phyloP scores from a whole-genome alignment of 2,797 vertebrate genomes.

The Leucoraja ocellata region DNA sequence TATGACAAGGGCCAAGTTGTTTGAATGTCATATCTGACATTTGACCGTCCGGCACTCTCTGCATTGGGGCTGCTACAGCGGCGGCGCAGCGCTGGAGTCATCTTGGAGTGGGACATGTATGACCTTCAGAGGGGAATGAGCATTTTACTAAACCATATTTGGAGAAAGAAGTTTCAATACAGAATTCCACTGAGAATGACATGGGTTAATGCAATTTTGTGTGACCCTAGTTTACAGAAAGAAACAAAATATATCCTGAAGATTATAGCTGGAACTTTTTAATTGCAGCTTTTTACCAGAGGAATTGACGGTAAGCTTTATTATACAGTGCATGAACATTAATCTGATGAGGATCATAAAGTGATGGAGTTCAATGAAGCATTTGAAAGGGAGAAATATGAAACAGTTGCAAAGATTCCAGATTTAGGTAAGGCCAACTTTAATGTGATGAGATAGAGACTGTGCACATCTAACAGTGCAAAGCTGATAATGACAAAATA shows the following conservation, averaged over 20 bases:
- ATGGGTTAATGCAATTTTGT: background rate
- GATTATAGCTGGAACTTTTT: background rate
- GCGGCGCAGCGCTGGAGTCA: too few species aligned
- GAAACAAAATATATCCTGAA: background rate
- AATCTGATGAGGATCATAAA: too few species aligned
- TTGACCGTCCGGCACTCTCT: background rate
- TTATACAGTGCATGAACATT: background rate
- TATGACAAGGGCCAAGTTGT: too few species aligned
- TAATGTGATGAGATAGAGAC: too few species aligned
- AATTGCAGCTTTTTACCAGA: background rate
- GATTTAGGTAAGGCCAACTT: too few species aligned
- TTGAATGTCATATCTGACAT: background rate
- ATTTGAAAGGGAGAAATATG: too few species aligned
- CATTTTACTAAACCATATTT: too few species aligned
- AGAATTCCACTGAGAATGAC: background rate
- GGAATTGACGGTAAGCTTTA: background rate
- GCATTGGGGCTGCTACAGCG: too few species aligned
- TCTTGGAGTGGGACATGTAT: background rate
- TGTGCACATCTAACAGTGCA: too few species aligned
- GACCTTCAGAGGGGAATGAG: background rate
- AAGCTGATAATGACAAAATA: too few species aligned
- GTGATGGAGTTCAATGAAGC: too few species aligned
- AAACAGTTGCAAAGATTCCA: too few species aligned
- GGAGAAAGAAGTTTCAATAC: background rate
- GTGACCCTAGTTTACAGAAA: background rate